These are phyloP conservation scores for Dione vanillae DNA, from an alignment of 2,888 invertebrate species.

Conservation along the genomic window DNA sequence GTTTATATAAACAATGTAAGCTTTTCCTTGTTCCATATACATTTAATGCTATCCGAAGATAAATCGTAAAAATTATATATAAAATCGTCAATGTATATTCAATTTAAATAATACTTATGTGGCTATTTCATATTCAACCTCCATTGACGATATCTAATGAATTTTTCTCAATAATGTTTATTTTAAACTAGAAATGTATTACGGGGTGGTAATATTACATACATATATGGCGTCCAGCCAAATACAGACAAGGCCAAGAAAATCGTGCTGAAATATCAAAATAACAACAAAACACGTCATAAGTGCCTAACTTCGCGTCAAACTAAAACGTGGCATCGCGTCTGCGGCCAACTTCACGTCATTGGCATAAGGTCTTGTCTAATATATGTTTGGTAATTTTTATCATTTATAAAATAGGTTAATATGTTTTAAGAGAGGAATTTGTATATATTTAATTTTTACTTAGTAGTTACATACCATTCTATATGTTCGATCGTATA, in stretches of 20 bases:
- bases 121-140: conserved; percentile 13
- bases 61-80: not conserved
- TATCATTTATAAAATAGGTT: not conserved
- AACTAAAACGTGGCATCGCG: not conserved
- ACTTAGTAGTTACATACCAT: no score
- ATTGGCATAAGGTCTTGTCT: conserved; percentile 31
- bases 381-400: conserved; percentile 1
- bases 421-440: conserved; percentile 8
- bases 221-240: conserved; percentile 63
- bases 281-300: conserved; percentile 28
- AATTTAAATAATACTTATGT: not conserved
- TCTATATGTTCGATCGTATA: no score
- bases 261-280: conserved; percentile 44
- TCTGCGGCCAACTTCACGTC: conserved; percentile 28
- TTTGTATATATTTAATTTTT: not conserved
- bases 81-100: conserved; percentile 28
- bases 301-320: conserved; percentile 2
- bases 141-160: conserved; percentile 18
- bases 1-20: conserved; percentile 35
- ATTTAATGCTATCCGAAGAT: conserved; percentile 10
- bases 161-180: not conserved
- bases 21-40: conserved; percentile 24
- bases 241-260: conserved; percentile 55
- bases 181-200: conserved; percentile 28
- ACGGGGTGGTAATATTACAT: not conserved